phyloP scores from a whole-genome alignment of 2,888 invertebrate species.

The Megastigmus dorsalis region DNA sequence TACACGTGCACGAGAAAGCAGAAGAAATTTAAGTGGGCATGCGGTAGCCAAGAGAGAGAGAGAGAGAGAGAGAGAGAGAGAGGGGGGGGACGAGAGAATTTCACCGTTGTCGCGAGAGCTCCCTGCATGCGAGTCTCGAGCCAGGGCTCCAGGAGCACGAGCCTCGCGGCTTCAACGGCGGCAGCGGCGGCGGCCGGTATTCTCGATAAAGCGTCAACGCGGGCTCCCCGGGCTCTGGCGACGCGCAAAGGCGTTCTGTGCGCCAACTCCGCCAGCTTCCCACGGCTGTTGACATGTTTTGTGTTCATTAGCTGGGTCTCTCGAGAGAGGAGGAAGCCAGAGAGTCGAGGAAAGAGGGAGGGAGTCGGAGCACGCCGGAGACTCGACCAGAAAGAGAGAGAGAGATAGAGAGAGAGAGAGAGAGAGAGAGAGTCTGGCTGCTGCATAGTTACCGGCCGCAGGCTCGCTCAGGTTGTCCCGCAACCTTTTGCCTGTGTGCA shows the following conservation, averaged over 20 bases:
- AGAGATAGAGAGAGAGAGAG: too few relatives aligned
- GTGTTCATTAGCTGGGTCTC: conserved; percentile 70
- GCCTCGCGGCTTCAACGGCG: not conserved
- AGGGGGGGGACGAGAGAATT: conserved; percentile 6
- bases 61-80: not conserved
- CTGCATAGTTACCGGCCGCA: conserved; percentile 44
- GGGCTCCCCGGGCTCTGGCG: conserved; percentile 18
- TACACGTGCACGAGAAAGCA: not conserved
- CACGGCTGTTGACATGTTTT: conserved; percentile 74
- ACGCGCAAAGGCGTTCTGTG: conserved; percentile 32
- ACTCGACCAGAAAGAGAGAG: conserved; percentile 47
- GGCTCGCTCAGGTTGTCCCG: conserved; percentile 53
- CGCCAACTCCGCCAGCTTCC: conserved; percentile 67
- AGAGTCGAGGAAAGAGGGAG: conserved; percentile 4
- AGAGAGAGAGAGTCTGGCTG: conserved; percentile 19
- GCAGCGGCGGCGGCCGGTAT: conserved; percentile 18
- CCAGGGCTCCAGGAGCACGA: not conserved
- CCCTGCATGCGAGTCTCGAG: conserved; percentile 13
- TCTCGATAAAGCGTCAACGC: conserved; percentile 52
- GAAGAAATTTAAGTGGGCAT: conserved; percentile 33
- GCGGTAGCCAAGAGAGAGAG: not conserved
- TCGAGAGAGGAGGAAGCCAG: conserved; percentile 46
- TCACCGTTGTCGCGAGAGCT: conserved; percentile 32
- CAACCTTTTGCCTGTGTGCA: conserved; percentile 59
- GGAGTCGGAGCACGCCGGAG: conserved; percentile 26